Base-by-base conservation (phyloP, 2,797 vertebrate genomes). In the Ceyx erithaca region DNA sequence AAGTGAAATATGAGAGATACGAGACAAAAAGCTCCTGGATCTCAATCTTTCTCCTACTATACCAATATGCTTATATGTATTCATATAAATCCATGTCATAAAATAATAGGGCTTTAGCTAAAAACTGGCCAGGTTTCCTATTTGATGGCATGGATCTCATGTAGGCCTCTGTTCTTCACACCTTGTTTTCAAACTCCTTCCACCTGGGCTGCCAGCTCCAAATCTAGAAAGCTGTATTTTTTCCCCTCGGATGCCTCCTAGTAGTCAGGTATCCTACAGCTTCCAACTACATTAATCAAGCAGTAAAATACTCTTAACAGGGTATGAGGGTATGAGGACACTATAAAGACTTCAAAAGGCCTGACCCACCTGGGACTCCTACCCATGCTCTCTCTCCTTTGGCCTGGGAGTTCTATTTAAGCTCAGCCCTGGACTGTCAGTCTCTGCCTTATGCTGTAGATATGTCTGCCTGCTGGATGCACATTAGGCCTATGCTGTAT, bases 361-460 rank as follows among this genome's bases (percentile, higher is more conserved):
- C 30, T 78, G 58, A 86, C 14, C 10, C 81, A 58, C 14, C 71
- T 76, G 67, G 14, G 46, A 30, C 9, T 40, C 35, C 25, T 18
- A 21, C 25, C 6, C 2, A 1, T 3, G 3, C 20, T 46, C 37
- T 76, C 33, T 63, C 25, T 14, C 43, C 28, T 66, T 33, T 69
- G 79, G 55, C 33, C 12, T 13, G 8, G 22, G 10, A 41, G 1
- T 6, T 75, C 23, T 30, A 40, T 76, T 81, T 79, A 81, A 89
- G 51, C 25, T 58, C 71, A 82, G 54, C 51, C 22, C 10, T 5
- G 22, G 4, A 26, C 1, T 6, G 0, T 2, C 0, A 3, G 2
- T 2, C 2, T 1, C 0, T 18, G 0, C 10, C 9, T 4, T 3
- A 0, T 30, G 72, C 2, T 69, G 21, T 45, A 9, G 33, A 1